phyloP scores from a whole-genome alignment of 1,140 invertebrate species.

The Thalassaphorura encarpata region DNA sequence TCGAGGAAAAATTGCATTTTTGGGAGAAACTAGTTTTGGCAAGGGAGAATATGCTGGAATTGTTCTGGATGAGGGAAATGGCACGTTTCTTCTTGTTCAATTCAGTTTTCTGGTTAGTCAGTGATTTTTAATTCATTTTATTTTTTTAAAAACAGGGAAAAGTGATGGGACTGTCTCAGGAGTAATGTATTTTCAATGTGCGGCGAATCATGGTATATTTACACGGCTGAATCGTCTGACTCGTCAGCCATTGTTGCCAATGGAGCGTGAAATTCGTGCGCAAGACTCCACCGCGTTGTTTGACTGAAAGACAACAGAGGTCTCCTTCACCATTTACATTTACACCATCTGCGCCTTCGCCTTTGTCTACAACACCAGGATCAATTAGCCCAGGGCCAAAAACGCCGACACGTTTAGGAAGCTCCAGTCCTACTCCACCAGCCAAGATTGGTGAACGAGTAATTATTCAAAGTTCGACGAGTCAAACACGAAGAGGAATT shows the following conservation, averaged over 20 bases:
- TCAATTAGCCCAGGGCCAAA: neutral
- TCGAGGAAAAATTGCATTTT: slow-evolving; percentile 87
- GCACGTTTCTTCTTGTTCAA: slow-evolving; percentile 40
- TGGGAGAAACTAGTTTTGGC: slow-evolving; percentile 95
- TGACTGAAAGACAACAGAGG: neutral
- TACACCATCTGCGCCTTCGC: no score
- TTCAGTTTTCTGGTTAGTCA: neutral
- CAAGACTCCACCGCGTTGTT: neutral
- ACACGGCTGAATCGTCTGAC: slow-evolving; percentile 78
- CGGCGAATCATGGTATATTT: slow-evolving; percentile 85
- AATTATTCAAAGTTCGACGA: slow-evolving; percentile 71
- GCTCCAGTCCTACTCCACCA: neutral
- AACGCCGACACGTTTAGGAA: neutral
- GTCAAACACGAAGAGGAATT: slow-evolving; percentile 77
- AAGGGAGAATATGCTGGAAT: slow-evolving; percentile 95
- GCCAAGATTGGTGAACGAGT: slow-evolving; percentile 70
- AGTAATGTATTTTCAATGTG: slow-evolving; percentile 65
- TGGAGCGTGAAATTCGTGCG: slow-evolving; percentile 1
- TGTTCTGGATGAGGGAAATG: slow-evolving; percentile 84
- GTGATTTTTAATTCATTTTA: neutral
- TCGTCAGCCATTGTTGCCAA: slow-evolving; percentile 47
- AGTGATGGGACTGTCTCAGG: slow-evolving; percentile 43
- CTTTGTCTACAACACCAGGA: no score
- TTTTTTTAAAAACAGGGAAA: slow-evolving; percentile 36
- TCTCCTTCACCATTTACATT: slow-evolving; percentile 20